Percentiles rank a stretch among this genome's conserved stretches.
Evolutionary conservation across 2,113 vertebrate genomes (phyloP).

Genomic region (Turdus rufiventris): DNA sequence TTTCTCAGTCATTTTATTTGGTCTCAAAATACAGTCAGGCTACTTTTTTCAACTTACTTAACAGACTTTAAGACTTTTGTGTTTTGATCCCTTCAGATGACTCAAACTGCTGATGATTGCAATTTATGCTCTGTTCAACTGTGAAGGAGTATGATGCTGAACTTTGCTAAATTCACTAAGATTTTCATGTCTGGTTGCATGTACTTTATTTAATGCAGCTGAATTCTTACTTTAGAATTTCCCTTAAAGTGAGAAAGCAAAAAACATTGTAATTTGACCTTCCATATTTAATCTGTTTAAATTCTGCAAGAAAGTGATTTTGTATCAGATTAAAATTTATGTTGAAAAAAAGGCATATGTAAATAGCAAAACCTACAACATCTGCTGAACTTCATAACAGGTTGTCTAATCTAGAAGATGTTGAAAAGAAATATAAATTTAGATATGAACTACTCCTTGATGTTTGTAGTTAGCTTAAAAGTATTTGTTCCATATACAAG

Average conservation of each 20-base stretch:
- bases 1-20: background rate
- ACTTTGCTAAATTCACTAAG: background rate
- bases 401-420: background rate
- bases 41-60: background rate
- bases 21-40: background rate
- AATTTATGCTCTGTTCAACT: background rate
- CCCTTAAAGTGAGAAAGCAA: background rate
- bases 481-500: background rate
- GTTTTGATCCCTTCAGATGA: background rate
- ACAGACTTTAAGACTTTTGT: background rate
- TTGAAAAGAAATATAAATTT: background rate
- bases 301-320: background rate
- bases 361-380: background rate
- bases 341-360: background rate
- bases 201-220: background rate
- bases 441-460: background rate
- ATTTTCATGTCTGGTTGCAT: background rate
- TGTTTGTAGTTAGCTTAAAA: background rate
- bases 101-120: background rate
- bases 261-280: background rate
- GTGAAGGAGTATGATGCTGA: background rate
- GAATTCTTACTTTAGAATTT: background rate
- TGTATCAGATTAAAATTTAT: background rate
- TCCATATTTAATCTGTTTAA: background rate
- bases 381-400: background rate